Base-by-base conservation (phyloP, 1,140 invertebrate genomes). In the Pseudomyrmex dendroicus region DNA sequence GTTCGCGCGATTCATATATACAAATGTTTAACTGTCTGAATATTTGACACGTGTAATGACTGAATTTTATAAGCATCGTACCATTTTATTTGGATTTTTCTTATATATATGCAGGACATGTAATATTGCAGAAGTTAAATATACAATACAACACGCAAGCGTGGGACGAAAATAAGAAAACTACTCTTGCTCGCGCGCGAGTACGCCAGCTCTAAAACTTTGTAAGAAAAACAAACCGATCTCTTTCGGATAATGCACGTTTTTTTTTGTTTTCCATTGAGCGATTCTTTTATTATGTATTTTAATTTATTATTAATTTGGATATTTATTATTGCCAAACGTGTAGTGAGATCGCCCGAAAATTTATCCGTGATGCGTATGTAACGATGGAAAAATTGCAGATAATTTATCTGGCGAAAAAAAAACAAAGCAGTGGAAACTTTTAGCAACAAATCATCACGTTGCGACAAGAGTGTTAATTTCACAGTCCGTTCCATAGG, bases 401-500 rank as follows among this genome's bases (percentile, higher is more conserved):
- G 57, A 67, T 52, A 62, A 63, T 78, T 35, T 46, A 57, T 64
- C 50, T 76, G 76, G 48, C 66, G 83, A 48, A 76, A 61, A 46
- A 52, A 13, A 52, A 52, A 35, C 52, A 73, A 64, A 68, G 56
- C 82, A 82, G 82, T 78, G 67, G 72, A 61, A 73, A 66, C 25
- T 67, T 20, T 67, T 20, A 84, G 70, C 54, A 22, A 72, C 54
- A 68, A 68, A 62, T 15, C 44, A 76, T 44, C 80, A 64, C 22
- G 70, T 86, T 74, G 70, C 52, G 17, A 59, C 54, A 56, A 66
- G 62, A 73, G 66, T 61, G 85, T 84, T 83, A 70, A 86, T 83
- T 83, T 54, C 63, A 64, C 63, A 76, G 70, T 88, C 77, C 86
- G 83, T 88, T 88, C 76, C 83, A 87, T 76, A 84, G 63, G 76